These are phyloP conservation scores for Eilema depressum DNA, from an alignment of 2,888 invertebrate species.

Conservation along the genomic window DNA sequence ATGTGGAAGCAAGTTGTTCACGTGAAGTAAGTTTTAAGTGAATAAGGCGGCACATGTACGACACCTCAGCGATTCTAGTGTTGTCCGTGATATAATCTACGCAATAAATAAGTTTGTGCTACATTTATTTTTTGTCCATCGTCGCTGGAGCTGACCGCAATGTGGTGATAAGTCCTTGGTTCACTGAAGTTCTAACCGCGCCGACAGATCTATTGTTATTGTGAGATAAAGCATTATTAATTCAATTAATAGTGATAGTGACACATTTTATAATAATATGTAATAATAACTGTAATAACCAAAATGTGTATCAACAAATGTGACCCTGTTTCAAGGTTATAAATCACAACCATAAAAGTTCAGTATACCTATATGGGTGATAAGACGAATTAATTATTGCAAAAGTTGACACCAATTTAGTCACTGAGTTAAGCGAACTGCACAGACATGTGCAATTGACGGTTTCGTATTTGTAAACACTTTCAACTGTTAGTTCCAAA, in stretches of 20 bases:
- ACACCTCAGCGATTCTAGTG: neutral
- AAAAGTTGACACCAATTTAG: constrained; percentile 13
- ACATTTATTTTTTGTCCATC: constrained; percentile 25
- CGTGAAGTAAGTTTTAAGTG: constrained; percentile 67
- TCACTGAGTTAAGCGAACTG: neutral
- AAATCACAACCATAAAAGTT: constrained; percentile 31
- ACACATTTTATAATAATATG: constrained; percentile 7
- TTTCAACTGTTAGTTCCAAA: constrained; percentile 6
- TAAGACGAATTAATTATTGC: constrained; percentile 21
- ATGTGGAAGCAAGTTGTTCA: constrained; percentile 79
- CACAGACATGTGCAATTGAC: neutral
- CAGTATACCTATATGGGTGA: constrained; percentile 31
- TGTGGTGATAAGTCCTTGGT: constrained; percentile 51
- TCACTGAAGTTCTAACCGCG: constrained; percentile 23
- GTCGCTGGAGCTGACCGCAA: constrained; percentile 43
- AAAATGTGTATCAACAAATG: constrained; percentile 20
- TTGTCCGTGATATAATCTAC: constrained; percentile 22
- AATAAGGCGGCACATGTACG: too few relatives aligned
- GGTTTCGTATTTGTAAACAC: constrained; percentile 17
- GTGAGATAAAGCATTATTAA: constrained; percentile 19
- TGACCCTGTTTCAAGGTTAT: constrained; percentile 30
- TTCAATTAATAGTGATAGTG: constrained; percentile 15
- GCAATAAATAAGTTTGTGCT: constrained; percentile 25
- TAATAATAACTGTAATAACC: neutral
- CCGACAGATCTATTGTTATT: constrained; percentile 13